Conservation (phyloP, 2,113 vertebrate species). For the Corythornis madagascariensis region DNA sequence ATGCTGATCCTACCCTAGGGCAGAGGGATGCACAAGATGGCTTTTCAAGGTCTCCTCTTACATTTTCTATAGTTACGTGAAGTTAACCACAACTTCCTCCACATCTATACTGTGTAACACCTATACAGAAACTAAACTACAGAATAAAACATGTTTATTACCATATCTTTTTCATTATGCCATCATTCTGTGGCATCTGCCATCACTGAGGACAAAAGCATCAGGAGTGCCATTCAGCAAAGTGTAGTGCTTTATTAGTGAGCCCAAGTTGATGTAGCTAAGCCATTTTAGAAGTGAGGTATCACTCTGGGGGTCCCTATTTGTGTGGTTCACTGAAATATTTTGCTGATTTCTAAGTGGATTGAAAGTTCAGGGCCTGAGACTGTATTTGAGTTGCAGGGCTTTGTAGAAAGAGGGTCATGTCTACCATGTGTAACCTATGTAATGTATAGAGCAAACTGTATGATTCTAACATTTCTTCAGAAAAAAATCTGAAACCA, state of each 20-base stretch:
- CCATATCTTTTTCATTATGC: not conserved
- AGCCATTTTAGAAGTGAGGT: not conserved
- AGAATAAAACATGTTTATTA: not conserved
- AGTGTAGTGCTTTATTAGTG: not conserved
- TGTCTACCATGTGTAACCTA: not conserved
- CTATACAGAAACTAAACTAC: not conserved
- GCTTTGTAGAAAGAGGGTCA: not conserved
- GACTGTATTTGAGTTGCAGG: not conserved
- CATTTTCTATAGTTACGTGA: not conserved
- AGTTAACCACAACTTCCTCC: not conserved
- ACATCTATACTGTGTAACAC: not conserved
- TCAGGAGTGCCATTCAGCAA: fast-evolving
- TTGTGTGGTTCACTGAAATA: not conserved
- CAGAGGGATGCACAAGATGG: not conserved
- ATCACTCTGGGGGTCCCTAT: not conserved
- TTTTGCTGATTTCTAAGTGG: not conserved
- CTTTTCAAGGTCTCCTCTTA: not conserved
- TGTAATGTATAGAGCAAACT: not conserved
- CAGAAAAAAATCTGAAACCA: not conserved
- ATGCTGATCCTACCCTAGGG: not conserved
- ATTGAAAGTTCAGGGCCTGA: not conserved
- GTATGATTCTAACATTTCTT: not conserved
- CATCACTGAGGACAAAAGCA: not conserved
- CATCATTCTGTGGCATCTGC: not conserved
- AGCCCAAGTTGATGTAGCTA: not conserved